Percentiles rank a stretch among this genome's conserved stretches.
phyloP scores from a whole-genome alignment of 2,113 vertebrate species.

The Alexandromys fortis region DNA sequence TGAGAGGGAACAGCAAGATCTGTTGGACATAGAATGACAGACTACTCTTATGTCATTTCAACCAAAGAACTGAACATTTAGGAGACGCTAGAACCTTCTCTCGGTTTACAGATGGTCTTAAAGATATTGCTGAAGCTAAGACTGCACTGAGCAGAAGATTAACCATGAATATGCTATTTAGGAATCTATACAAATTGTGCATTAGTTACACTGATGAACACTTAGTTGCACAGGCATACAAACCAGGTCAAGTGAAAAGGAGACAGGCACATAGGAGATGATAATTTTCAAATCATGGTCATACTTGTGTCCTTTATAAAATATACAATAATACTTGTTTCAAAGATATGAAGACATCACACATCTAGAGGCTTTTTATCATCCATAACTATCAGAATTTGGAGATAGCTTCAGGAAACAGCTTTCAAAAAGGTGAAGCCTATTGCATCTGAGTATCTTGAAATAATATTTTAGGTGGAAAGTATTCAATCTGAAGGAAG shows the following conservation, averaged over 20 bases:
- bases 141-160: neutral
- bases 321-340: neutral
- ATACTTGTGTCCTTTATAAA: conserved; percentile 29
- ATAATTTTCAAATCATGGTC: conserved; percentile 40
- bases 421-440: conserved; percentile 21
- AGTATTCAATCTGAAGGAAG: conserved; percentile 9
- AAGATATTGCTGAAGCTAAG: conserved; percentile 18
- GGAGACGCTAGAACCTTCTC: neutral
- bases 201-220: neutral
- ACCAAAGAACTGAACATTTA: conserved; percentile 3
- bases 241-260: conserved; percentile 48
- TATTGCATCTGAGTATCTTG: neutral
- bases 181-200: neutral
- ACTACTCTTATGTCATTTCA: neutral
- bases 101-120: neutral
- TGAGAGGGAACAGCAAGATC: neutral
- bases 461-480: conserved; percentile 3
- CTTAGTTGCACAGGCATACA: neutral
- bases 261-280: neutral
- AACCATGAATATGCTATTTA: neutral
- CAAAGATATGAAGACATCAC: conserved; percentile 12
- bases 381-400: neutral
- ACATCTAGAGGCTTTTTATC: conserved; percentile 30
- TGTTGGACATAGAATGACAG: neutral
- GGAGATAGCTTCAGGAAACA: neutral